phyloP scores from a whole-genome alignment of 2,113 vertebrate genomes.

The Pampusana beccarii region DNA sequence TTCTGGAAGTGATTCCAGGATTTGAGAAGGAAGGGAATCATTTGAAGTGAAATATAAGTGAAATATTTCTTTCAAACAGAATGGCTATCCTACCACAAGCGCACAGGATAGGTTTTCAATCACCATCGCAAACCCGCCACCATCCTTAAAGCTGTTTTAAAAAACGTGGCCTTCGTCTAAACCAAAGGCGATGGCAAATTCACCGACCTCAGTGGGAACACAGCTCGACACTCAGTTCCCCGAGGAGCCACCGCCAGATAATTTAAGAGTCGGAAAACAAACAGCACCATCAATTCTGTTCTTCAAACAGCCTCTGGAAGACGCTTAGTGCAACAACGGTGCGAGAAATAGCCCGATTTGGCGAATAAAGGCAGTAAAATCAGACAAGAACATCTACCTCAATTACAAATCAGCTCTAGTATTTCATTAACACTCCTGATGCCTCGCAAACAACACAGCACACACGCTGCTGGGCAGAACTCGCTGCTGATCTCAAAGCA shows the following conservation, averaged over 20 bases:
- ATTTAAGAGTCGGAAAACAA: background rate
- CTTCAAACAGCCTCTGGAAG: background rate
- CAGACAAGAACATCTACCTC: background rate
- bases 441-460: background rate
- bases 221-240: background rate
- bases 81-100: background rate
- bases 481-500: background rate
- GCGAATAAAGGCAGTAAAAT: background rate
- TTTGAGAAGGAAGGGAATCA: background rate
- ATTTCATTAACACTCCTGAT: background rate
- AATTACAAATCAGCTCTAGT: background rate
- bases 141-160: background rate
- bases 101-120: background rate
- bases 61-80: background rate
- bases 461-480: fast-evolving
- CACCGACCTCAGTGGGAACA: background rate
- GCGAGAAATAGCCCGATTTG: background rate
- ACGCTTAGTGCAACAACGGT: fast-evolving
- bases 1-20: background rate
- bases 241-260: background rate
- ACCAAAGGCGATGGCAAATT: background rate
- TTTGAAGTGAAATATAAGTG: background rate
- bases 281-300: background rate
- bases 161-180: background rate
- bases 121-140: background rate